Conservation (phyloP, 2,113 vertebrate genomes). For the Bubo scandiacus region DNA sequence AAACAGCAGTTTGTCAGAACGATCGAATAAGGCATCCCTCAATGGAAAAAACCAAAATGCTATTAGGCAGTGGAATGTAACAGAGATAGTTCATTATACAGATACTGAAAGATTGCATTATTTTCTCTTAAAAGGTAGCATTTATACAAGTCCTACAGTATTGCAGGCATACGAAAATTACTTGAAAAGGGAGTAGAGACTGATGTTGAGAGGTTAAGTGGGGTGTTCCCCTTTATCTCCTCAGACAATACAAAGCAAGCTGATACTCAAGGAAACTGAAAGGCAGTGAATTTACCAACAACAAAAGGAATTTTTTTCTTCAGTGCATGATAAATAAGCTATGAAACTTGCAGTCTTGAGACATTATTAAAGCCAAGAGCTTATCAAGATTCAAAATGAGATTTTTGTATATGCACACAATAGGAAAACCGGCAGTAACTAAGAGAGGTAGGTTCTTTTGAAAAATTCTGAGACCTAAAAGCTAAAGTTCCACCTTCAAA, state of each 20-base stretch:
- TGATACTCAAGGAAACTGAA: constrained; percentile 35
- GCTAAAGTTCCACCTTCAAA: constrained; percentile 2
- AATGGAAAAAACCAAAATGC: background rate
- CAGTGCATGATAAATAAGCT: constrained; percentile 28
- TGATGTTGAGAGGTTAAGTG: constrained; percentile 44
- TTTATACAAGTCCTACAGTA: constrained; percentile 1
- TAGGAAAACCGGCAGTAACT: background rate
- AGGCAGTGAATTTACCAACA: constrained; percentile 42
- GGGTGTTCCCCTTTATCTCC: constrained; percentile 36
- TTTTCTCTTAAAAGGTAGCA: constrained; percentile 40
- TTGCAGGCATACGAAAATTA: constrained; percentile 6
- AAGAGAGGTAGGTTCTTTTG: background rate
- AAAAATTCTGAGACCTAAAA: constrained; percentile 29
- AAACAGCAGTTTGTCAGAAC: constrained; percentile 66
- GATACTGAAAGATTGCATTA: background rate
- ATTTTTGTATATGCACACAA: constrained; percentile 32
- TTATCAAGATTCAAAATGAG: constrained; percentile 53
- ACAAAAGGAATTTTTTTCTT: constrained; percentile 23
- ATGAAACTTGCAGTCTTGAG: constrained; percentile 18
- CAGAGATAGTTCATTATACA: background rate
- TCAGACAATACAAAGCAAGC: constrained; percentile 34
- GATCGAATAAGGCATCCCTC: constrained; percentile 26
- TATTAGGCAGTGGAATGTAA: constrained; percentile 17
- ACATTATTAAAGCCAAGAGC: constrained; percentile 47
- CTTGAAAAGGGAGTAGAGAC: constrained; percentile 36